A percentile compares a stretch with the other conserved stretches of the same genome.
Evolutionary conservation across 2,888 invertebrate species (phyloP).

Genomic region (Papilio gigon): DNA sequence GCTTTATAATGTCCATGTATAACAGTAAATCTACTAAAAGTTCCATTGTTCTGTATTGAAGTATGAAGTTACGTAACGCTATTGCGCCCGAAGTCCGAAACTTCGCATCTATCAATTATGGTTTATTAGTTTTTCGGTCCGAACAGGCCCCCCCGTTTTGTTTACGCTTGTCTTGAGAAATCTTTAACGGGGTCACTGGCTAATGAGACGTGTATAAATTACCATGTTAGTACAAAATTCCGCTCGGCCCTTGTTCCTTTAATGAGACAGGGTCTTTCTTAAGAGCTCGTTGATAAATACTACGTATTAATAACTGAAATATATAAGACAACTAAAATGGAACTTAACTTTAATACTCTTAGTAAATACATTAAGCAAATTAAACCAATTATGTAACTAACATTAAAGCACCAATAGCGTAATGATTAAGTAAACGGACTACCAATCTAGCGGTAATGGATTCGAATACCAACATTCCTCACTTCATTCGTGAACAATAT

Average conservation of each 20-base stretch:
- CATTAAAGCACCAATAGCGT: too few species aligned
- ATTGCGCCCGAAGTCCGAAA: constrained; percentile 58
- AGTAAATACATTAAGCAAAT: neutral
- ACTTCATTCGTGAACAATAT: too few species aligned
- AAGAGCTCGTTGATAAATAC: constrained; percentile 24
- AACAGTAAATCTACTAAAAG: constrained; percentile 54
- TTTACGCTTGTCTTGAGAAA: constrained; percentile 58
- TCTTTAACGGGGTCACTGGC: constrained; percentile 52
- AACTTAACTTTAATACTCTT: neutral
- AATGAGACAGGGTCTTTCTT: constrained; percentile 33
- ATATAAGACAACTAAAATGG: neutral
- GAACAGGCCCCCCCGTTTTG: constrained; percentile 52
- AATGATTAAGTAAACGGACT: too few species aligned
- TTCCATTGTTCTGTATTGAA: constrained; percentile 53
- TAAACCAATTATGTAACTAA: neutral
- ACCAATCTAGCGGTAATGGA: too few species aligned
- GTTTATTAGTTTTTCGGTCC: constrained; percentile 58
- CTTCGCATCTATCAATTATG: constrained; percentile 73
- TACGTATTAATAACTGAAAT: constrained; percentile 1
- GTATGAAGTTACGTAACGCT: constrained; percentile 50
- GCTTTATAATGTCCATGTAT: too few species aligned
- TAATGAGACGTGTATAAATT: constrained; percentile 51
- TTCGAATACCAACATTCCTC: too few species aligned
- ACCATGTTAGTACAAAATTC: constrained; percentile 43
- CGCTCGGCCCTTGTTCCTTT: constrained; percentile 30